Evolutionary conservation across 2,113 vertebrate species (phyloP).

Genomic region (Malaclemys terrapin): DNA sequence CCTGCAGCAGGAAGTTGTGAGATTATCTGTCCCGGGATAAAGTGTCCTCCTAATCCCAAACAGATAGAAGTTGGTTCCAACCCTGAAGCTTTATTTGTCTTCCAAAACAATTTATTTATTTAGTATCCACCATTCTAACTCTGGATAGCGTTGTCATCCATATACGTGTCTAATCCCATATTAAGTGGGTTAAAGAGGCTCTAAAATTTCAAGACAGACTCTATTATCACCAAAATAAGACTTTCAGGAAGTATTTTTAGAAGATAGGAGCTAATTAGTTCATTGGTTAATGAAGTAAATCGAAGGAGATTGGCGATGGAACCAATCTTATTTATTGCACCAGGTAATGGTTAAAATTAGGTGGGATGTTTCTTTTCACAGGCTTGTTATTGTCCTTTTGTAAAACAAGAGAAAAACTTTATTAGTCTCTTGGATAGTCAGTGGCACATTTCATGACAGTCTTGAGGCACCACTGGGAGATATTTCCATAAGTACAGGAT

Average conservation of each 20-base stretch:
- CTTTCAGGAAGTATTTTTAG: slow-evolving; percentile 37
- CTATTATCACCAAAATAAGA: slow-evolving; percentile 35
- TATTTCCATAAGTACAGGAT: neutral
- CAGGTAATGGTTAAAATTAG: slow-evolving; percentile 16
- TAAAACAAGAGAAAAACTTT: slow-evolving; percentile 18
- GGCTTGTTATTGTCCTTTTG: neutral
- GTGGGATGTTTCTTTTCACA: slow-evolving; percentile 19
- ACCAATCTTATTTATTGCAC: slow-evolving; percentile 46
- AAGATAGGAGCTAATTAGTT: slow-evolving; percentile 64
- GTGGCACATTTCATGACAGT: neutral
- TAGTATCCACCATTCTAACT: slow-evolving; percentile 13
- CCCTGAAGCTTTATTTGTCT: neutral
- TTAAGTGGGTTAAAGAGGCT: slow-evolving; percentile 29
- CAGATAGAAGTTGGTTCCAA: neutral
- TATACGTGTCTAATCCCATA: slow-evolving; percentile 34
- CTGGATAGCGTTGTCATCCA: slow-evolving; percentile 15
- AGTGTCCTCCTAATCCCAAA: neutral
- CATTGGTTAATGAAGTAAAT: slow-evolving; percentile 72
- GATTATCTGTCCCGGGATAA: neutral
- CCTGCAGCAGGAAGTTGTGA: neutral
- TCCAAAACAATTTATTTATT: neutral
- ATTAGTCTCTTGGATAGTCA: slow-evolving; percentile 25
- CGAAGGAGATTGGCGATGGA: slow-evolving; percentile 25
- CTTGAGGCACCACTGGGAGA: neutral
- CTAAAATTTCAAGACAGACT: slow-evolving; percentile 33